These are phyloP conservation scores for Drosophila sordidula DNA, from an alignment of 2,888 invertebrate genomes.

Conservation along the genomic window DNA sequence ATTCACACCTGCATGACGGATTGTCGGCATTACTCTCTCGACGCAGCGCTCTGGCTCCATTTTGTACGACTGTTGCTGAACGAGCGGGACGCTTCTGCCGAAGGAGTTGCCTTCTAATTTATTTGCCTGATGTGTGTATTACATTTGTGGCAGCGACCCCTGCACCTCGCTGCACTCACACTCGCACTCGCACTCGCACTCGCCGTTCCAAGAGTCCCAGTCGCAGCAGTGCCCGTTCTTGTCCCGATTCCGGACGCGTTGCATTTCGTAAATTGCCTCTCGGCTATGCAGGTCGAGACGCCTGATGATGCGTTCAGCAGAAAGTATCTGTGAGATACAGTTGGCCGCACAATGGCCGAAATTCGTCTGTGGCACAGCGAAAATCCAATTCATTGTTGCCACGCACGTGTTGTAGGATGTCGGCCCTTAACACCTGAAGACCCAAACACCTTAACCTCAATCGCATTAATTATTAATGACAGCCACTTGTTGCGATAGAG, in stretches of 20 bases:
- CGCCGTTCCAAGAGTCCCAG: neutral
- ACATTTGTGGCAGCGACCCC: conserved; percentile 55
- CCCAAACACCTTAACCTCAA: conserved; percentile 24
- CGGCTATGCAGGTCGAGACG: conserved; percentile 51
- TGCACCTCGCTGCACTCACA: neutral
- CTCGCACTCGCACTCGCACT: neutral
- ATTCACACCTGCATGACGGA: conserved; percentile 85
- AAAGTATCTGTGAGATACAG: conserved; percentile 53
- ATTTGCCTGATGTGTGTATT: conserved; percentile 82
- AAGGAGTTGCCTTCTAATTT: conserved; percentile 83
- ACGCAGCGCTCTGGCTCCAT: conserved; percentile 27
- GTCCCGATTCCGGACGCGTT: conserved; percentile 44
- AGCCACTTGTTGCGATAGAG: conserved; percentile 12
- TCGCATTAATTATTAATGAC: conserved; percentile 48
- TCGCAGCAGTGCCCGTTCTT: conserved; percentile 22
- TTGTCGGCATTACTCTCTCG: conserved; percentile 80
- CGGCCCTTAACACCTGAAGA: conserved; percentile 24
- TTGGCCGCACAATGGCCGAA: conserved; percentile 55
- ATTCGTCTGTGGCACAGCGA: conserved; percentile 36
- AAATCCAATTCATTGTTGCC: conserved; percentile 38
- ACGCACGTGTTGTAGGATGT: conserved; percentile 31
- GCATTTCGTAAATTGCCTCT: conserved; percentile 71
- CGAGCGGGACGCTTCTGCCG: conserved; percentile 59
- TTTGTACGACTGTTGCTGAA: conserved; percentile 20
- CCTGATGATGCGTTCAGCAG: conserved; percentile 47